Evolutionary conservation across 2,113 vertebrate species (phyloP).

Genomic region (Bucco capensis): DNA sequence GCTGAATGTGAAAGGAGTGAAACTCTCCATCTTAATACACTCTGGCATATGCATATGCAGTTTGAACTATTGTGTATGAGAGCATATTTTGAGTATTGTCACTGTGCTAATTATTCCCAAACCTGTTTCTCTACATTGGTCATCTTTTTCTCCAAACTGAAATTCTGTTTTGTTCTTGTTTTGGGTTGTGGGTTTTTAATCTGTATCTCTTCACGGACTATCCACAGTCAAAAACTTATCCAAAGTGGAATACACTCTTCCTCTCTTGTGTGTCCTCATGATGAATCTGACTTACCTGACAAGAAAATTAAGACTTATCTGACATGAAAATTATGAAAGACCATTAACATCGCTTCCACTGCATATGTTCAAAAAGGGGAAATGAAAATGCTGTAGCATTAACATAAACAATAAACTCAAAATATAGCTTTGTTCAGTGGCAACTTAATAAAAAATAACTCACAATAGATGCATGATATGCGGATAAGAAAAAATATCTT

Average conservation of each 20-base stretch:
- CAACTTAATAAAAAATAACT: not conserved
- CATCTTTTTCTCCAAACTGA: not conserved
- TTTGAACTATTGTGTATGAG: not conserved
- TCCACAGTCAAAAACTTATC: not conserved
- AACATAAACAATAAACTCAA: not conserved
- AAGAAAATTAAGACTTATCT: not conserved
- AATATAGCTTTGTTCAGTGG: not conserved
- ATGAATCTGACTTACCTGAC: too few relatives aligned
- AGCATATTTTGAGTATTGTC: not conserved
- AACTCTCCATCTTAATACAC: not conserved
- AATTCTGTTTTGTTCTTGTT: not conserved
- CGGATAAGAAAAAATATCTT: not conserved
- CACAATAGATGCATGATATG: not conserved
- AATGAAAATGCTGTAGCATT: not conserved
- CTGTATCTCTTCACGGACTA: not conserved
- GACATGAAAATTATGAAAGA: not conserved
- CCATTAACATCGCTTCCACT: not conserved
- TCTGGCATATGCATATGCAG: not conserved
- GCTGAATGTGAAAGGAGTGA: not conserved
- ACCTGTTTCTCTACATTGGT: not conserved
- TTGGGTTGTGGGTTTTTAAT: rapidly evolving
- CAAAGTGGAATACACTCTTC: not conserved
- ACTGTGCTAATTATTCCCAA: not conserved
- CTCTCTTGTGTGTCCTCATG: not conserved
- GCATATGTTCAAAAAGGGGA: not conserved